A percentile compares a stretch with the other conserved stretches of the same genome.
Conservation (phyloP, 2,113 vertebrate genomes). For the Parotia lawesii region DNA sequence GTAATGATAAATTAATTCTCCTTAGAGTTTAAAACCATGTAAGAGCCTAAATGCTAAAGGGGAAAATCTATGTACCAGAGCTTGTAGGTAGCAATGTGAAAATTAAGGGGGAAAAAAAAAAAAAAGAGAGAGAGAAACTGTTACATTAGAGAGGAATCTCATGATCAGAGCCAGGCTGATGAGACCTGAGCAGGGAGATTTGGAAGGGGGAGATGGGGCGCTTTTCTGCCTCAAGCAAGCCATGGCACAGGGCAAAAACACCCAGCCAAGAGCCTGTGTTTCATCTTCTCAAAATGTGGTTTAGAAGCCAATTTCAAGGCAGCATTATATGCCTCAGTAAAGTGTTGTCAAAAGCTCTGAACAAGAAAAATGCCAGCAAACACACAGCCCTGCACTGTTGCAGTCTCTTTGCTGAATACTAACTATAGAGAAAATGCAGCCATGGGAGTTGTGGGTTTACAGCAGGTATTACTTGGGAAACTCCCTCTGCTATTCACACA, state of each 20-base stretch:
- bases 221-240: neutral
- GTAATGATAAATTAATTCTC: neutral
- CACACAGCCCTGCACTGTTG: conserved; percentile 26
- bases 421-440: neutral
- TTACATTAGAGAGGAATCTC: neutral
- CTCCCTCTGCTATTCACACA: neutral
- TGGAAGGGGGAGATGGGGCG: neutral
- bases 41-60: neutral
- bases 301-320: conserved; percentile 43
- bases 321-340: conserved; percentile 46
- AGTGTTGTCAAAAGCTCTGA: conserved; percentile 46
- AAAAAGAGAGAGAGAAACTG: neutral
- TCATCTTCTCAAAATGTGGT: conserved; percentile 25
- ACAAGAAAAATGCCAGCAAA: conserved; percentile 36
- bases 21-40: neutral
- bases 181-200: neutral
- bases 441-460: neutral
- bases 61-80: neutral
- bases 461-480: neutral
- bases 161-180: neutral
- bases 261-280: conserved; percentile 33
- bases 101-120: neutral
- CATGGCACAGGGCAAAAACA: neutral
- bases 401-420: conserved; percentile 46
- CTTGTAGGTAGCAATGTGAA: neutral